Percentiles rank a stretch among this genome's conserved stretches.
These are phyloP conservation scores for Acanthacorydalis orientalis DNA, from an alignment of 2,888 invertebrate species.

Conservation along the genomic window DNA sequence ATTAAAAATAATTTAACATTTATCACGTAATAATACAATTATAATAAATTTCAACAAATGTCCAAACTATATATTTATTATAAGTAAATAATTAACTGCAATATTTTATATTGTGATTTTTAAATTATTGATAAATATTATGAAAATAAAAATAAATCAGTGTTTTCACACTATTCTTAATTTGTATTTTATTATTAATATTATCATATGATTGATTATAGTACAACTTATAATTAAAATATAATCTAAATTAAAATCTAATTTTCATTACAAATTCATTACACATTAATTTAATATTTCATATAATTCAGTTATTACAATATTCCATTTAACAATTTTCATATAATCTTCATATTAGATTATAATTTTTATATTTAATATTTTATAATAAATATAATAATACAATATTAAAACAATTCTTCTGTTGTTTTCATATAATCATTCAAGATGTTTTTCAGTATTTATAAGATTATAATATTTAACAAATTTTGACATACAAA, in stretches of 20 bases:
- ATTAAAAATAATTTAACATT: background rate
- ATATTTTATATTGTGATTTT: background rate
- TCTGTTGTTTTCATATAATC: no score
- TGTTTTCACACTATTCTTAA: background rate
- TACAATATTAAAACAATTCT: no score
- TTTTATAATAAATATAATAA: no score
- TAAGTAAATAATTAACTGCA: background rate
- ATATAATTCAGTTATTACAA: no score
- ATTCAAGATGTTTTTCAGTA: no score
- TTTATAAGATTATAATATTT: no score
- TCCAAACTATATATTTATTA: background rate
- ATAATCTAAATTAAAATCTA: background rate
- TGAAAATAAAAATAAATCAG: background rate
- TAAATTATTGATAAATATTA: background rate
- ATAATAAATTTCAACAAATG: background rate
- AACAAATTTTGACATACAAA: no score
- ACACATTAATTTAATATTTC: background rate
- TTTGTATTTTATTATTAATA: background rate
- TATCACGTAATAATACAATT: background rate
- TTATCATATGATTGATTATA: background rate
- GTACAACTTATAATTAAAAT: background rate
- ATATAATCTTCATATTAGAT: no score
- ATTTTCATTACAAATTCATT: background rate
- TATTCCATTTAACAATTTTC: no score
- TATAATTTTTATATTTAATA: no score